Evolutionary conservation across 2,797 vertebrate genomes (phyloP).

Genomic region (Odontamblyopus lacepedii): DNA sequence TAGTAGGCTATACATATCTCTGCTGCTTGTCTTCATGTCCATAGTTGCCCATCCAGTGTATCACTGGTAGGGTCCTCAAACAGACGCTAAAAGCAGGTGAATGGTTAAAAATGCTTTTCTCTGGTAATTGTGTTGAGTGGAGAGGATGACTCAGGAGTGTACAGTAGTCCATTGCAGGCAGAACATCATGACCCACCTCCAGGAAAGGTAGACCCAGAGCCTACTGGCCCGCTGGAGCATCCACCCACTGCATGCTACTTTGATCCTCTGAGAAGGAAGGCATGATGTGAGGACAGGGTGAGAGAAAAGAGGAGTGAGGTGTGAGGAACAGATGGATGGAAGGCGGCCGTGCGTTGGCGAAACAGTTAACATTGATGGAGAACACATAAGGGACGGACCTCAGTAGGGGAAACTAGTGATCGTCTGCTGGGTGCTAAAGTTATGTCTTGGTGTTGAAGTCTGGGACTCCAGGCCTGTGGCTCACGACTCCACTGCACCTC

Average conservation of each 20-base stretch:
- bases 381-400: constrained; percentile 71
- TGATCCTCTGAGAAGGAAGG: constrained; percentile 70
- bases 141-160: constrained; percentile 73
- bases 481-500: constrained; percentile 27
- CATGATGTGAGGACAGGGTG: constrained; percentile 75
- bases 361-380: constrained; percentile 74
- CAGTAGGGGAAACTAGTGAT: constrained; percentile 62
- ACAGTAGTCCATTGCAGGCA: constrained; percentile 46
- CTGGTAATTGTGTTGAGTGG: constrained; percentile 65
- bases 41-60: constrained; percentile 45
- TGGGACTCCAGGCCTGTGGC: constrained; percentile 47
- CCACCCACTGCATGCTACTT: constrained; percentile 69
- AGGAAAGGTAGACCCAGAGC: constrained; percentile 29
- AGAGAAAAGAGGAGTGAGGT: constrained; percentile 75
- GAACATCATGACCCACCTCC: constrained; percentile 43
- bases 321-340: constrained; percentile 79
- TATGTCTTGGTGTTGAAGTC: constrained; percentile 58
- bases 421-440: constrained; percentile 72
- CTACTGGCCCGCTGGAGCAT: constrained; percentile 44
- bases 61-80: constrained; percentile 49
- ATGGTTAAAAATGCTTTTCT: constrained; percentile 67
- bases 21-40: constrained; percentile 20
- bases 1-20: constrained; percentile 19
- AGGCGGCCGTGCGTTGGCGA: constrained; percentile 77
- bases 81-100: constrained; percentile 41